Conservation (phyloP, 2,113 vertebrate species). For the Apeltes quadracus region DNA sequence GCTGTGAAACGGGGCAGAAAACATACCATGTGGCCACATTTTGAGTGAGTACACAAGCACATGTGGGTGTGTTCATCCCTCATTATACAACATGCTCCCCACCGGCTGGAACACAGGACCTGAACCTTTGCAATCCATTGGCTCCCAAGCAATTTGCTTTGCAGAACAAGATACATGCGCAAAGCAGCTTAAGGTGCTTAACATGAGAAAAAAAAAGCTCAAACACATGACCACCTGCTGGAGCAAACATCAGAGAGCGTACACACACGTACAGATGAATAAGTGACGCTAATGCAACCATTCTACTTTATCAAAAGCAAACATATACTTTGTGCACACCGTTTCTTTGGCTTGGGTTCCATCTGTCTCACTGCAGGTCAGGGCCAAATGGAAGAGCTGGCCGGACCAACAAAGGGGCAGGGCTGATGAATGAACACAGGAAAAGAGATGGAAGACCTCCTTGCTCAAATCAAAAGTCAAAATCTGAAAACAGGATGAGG, state of each 20-base stretch:
- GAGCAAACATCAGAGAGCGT: conserved; percentile 4
- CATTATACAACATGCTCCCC: conserved; percentile 21
- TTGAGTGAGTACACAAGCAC: background rate
- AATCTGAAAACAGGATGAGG: conserved; percentile 68
- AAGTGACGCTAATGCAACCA: conserved; percentile 4
- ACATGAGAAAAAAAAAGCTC: conserved; percentile 56
- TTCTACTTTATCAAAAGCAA: conserved; percentile 47
- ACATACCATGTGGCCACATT: conserved; percentile 27
- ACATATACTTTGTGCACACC: conserved; percentile 13
- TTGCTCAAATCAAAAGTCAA: conserved; percentile 22
- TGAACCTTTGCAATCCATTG: conserved; percentile 23
- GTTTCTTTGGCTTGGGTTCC: conserved; percentile 19
- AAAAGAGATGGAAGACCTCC: conserved; percentile 13
- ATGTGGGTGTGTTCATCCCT: background rate
- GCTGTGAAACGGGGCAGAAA: conserved; percentile 24
- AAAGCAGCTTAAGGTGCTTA: conserved; percentile 60
- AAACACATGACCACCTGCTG: conserved; percentile 37
- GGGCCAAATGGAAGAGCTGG: conserved; percentile 32
- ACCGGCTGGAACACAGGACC: conserved; percentile 1
- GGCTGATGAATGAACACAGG: conserved; percentile 41
- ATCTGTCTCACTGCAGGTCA: conserved; percentile 30
- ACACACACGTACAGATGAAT: conserved; percentile 15
- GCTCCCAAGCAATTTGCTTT: conserved; percentile 17
- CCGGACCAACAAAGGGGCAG: conserved; percentile 45
- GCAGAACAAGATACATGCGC: conserved; percentile 43